phyloP scores from a whole-genome alignment of 2,888 invertebrate species.

The Hydrotaea cyrtoneurina region DNA sequence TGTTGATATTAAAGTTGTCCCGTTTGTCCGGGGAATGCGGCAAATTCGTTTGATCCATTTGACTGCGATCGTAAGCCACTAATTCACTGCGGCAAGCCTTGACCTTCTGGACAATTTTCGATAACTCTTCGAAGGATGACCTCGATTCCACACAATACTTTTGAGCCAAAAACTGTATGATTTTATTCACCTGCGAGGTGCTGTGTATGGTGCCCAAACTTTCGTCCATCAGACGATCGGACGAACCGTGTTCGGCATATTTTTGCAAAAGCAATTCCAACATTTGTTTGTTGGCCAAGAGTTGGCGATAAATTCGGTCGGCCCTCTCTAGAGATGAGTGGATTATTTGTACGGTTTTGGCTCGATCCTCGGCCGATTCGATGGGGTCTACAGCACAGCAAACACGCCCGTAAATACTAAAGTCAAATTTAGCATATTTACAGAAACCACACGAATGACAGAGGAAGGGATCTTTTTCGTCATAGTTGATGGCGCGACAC shows the following conservation, averaged over 20 bases:
- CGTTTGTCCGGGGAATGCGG: constrained; percentile 71
- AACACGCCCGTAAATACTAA: constrained; percentile 93
- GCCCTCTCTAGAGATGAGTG: constrained; percentile 96
- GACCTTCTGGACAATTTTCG: constrained; percentile 93
- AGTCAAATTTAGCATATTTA: constrained; percentile 99
- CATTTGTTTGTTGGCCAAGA: constrained; percentile 94
- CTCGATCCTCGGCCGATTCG: constrained; percentile 97
- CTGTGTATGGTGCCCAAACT: constrained; percentile 82
- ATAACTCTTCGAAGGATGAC: constrained; percentile 96
- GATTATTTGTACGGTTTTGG: constrained; percentile 95
- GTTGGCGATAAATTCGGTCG: constrained; percentile 94
- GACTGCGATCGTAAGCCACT: constrained; percentile 93
- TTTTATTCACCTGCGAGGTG: constrained; percentile 90
- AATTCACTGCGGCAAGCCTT: constrained; percentile 94
- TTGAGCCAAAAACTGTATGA: constrained; percentile 96
- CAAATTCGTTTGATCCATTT: constrained; percentile 81
- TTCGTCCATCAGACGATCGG: constrained; percentile 83
- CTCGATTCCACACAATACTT: constrained; percentile 98
- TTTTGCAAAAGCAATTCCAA: constrained; percentile 92
- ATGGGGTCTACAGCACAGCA: constrained; percentile 99
- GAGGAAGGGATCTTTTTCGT: constrained; percentile 98
- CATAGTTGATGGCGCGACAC: constrained; percentile 99
- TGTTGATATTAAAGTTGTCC: constrained; percentile 81
- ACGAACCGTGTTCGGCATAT: constrained; percentile 91
- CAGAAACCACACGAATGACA: constrained; percentile 99